Percentiles rank a stretch among this genome's conserved stretches.
Evolutionary conservation across 2,113 vertebrate genomes (phyloP).

Genomic region (Plecturocebus donacophilus): DNA sequence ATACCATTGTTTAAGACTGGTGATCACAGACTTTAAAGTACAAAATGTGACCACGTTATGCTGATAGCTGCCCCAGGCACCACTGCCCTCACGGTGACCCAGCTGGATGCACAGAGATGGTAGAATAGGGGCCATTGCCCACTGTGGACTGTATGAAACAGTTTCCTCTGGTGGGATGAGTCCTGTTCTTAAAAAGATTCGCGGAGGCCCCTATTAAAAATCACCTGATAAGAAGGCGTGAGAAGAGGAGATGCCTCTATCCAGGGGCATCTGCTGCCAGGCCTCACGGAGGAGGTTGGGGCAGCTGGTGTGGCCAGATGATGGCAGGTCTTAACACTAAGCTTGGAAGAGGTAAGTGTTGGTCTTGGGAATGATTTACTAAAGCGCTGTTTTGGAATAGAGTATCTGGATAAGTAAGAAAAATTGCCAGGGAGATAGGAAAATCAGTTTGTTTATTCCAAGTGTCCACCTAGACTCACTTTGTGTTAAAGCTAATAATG

Average conservation of each 20-base stretch:
- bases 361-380: rapidly evolving
- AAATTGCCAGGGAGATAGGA: neutral
- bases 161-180: too few relatives aligned
- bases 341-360: rapidly evolving
- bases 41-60: too few relatives aligned
- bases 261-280: rapidly evolving
- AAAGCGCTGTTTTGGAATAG: neutral
- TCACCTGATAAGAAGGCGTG: rapidly evolving
- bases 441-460: neutral
- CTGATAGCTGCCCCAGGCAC: rapidly evolving
- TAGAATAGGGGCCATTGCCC: too few relatives aligned
- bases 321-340: neutral
- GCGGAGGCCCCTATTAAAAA: neutral
- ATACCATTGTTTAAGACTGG: too few relatives aligned
- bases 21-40: neutral
- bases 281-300: neutral
- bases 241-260: neutral
- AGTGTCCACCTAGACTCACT: neutral
- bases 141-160: rapidly evolving
- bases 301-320: rapidly evolving
- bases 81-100: rapidly evolving
- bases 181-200: neutral
- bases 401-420: neutral
- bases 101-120: rapidly evolving
- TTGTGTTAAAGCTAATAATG: too few relatives aligned